These are phyloP conservation scores for Venustoraphidia nigricollis DNA, from an alignment of 2,888 invertebrate genomes.

Conservation along the genomic window DNA sequence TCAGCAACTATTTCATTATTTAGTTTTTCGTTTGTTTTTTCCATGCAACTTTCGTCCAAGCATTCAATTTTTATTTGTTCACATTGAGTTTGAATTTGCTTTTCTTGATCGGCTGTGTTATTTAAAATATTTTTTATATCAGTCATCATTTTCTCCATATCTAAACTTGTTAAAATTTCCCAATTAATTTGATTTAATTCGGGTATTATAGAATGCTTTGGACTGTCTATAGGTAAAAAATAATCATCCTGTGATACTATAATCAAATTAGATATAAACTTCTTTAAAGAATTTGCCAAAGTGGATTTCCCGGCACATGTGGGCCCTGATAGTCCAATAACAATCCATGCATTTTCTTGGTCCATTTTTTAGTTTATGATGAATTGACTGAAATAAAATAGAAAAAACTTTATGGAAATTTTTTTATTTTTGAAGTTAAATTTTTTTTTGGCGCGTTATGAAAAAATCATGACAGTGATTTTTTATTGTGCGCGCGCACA, in stretches of 20 bases:
- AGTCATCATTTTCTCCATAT: constrained; percentile 52
- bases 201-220: constrained; percentile 43
- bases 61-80: neutral
- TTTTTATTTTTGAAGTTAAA: too few relatives aligned
- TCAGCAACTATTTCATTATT: constrained; percentile 11
- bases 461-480: too few relatives aligned
- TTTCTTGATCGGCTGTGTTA: neutral
- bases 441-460: too few relatives aligned
- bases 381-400: too few relatives aligned
- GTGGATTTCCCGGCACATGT: constrained; percentile 78
- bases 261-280: constrained; percentile 25
- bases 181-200: constrained; percentile 58
- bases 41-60: neutral
- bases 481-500: too few relatives aligned
- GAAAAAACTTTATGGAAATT: too few relatives aligned
- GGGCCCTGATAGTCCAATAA: constrained; percentile 61
- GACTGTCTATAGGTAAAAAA: constrained; percentile 49
- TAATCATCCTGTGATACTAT: constrained; percentile 63
- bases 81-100: neutral
- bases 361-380: too few relatives aligned
- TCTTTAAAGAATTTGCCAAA: constrained; percentile 38
- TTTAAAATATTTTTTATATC: constrained; percentile 33
- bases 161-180: constrained; percentile 52
- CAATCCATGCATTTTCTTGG: constrained; percentile 26
- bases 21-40: constrained; percentile 3